Evolutionary conservation across 2,797 vertebrate species (phyloP).

Genomic region (Monodelphis domestica): DNA sequence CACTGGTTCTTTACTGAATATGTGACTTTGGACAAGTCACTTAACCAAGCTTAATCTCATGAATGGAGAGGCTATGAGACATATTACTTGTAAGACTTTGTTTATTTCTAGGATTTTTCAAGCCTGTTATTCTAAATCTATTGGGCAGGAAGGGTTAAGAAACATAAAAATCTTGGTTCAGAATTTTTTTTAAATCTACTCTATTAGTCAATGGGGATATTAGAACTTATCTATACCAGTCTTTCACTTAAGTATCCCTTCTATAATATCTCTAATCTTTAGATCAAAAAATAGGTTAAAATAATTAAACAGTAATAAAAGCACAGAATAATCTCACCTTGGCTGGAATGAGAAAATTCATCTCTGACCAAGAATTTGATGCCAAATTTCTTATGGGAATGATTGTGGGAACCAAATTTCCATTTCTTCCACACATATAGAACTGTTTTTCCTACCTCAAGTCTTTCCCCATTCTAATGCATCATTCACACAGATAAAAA

Average conservation of each 20-base stretch:
- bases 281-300: background rate
- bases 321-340: background rate
- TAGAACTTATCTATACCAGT: background rate
- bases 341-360: background rate
- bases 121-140: background rate
- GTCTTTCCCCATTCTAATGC: background rate
- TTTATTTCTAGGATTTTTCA: background rate
- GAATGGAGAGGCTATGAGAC: background rate
- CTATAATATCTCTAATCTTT: background rate
- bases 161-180: background rate
- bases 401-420: background rate
- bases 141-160: background rate
- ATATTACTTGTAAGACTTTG: background rate
- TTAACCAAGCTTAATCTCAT: background rate
- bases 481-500: background rate
- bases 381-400: background rate
- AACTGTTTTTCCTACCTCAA: background rate
- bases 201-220: background rate
- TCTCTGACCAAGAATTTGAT: background rate
- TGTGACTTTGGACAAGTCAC: background rate
- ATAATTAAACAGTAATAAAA: background rate
- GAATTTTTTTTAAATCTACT: background rate
- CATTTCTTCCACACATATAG: background rate
- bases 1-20: background rate
- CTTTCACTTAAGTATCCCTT: constrained; percentile 24